These are phyloP conservation scores for Anthoptus insignis DNA, from an alignment of 2,888 invertebrate genomes.

Conservation along the genomic window DNA sequence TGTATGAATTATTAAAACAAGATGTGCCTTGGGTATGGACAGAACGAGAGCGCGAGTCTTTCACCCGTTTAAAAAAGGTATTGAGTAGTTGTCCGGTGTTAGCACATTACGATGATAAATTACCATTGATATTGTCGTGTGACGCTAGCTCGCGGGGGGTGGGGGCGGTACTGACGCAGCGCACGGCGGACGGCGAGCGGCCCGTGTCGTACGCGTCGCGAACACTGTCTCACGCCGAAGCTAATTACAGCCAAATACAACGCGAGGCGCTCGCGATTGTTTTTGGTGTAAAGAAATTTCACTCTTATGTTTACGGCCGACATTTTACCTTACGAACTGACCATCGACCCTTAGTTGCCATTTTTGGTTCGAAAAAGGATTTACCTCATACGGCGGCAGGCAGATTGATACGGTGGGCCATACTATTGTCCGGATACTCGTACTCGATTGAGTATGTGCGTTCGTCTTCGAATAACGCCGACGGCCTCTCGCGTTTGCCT, in stretches of 20 bases:
- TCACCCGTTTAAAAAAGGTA: neutral
- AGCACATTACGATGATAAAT: neutral
- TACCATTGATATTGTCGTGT: neutral
- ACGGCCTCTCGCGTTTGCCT: neutral
- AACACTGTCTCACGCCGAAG: neutral
- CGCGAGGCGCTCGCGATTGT: slow-evolving; percentile 10
- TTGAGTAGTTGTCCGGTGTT: neutral
- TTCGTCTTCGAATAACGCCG: neutral
- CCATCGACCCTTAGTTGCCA: slow-evolving; percentile 3
- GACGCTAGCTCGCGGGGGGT: neutral
- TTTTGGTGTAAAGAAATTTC: slow-evolving; percentile 7
- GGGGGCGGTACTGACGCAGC: slow-evolving; percentile 6
- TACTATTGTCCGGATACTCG: neutral
- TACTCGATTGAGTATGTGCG: slow-evolving; percentile 1
- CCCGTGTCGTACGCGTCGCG: slow-evolving; percentile 16
- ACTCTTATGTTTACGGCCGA: slow-evolving; percentile 8
- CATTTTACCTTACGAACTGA: slow-evolving; percentile 5
- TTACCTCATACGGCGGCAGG: neutral
- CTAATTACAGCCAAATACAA: slow-evolving; percentile 15
- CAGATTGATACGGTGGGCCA: slow-evolving; percentile 11
- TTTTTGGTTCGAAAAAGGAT: slow-evolving; percentile 8
- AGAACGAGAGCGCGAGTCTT: neutral
- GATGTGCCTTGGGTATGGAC: neutral
- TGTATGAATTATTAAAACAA: neutral
- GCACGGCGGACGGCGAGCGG: slow-evolving; percentile 5